Percentiles rank a stretch among this genome's conserved stretches.
phyloP scores from a whole-genome alignment of 2,888 invertebrate genomes.

The Conistra vaccinii region DNA sequence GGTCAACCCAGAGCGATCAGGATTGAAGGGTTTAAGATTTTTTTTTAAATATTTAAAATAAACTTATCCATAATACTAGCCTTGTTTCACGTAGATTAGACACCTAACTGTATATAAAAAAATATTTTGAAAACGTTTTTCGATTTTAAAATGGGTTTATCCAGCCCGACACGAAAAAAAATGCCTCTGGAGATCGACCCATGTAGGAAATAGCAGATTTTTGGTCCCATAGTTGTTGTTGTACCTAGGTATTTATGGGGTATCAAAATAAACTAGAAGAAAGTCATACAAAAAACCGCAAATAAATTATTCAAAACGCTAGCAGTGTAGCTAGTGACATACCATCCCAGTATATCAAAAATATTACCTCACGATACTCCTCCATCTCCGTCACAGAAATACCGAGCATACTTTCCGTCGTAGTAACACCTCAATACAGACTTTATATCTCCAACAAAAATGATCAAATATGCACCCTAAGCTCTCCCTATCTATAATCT shows the following conservation, averaged over 20 bases:
- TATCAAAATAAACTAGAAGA: background rate
- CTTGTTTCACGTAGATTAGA: no score
- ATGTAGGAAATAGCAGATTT: no score
- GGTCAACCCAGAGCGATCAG: no score
- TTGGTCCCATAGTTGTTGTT: no score
- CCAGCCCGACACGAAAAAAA: no score
- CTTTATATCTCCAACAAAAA: conserved; percentile 71
- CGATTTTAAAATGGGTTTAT: no score
- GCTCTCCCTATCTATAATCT: conserved; percentile 78
- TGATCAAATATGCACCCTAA: conserved; percentile 89
- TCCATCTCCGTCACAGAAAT: conserved; percentile 60
- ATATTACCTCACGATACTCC: conserved; percentile 14
- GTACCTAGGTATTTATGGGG: background rate
- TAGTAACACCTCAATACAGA: conserved; percentile 66
- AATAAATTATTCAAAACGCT: conserved; percentile 26
- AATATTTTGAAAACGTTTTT: no score
- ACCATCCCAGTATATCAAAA: conserved; percentile 11
- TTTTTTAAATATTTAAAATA: no score
- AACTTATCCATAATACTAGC: no score
- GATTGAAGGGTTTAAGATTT: no score
- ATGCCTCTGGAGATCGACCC: no score
- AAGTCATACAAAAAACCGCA: background rate
- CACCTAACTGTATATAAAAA: no score
- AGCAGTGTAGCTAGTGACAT: background rate
- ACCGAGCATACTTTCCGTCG: conserved; percentile 51